Base-by-base conservation (phyloP, 2,797 vertebrate species). In the Pseudocheirus occidentalis region DNA sequence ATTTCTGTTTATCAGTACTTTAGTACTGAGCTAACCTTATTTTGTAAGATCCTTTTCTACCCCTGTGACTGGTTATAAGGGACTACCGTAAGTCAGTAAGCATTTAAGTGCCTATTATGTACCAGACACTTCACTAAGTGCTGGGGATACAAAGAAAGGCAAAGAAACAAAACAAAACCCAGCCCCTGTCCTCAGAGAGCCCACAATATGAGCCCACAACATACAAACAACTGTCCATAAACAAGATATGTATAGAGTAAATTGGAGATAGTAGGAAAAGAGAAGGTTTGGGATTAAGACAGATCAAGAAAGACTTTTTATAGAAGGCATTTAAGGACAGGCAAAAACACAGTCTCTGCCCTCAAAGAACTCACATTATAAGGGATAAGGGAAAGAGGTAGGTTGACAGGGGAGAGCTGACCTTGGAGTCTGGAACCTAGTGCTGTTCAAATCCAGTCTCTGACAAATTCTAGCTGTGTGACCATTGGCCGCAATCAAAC, bases 21-120 rank as follows among this genome's bases (percentile, higher is more conserved):
- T 90, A 94, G 92, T 55, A 27, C 92, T 92, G 66, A 56, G 62
- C 62, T 93, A 92, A 91, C 34, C 34, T 92, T 90, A 90, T 97
- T 81, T 24, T 59, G 94, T 93, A 94, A 90, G 95, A 94, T 95
- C 40, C 81, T 13, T 66, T 92, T 66, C 34, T n/a, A 18, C 34
- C 46, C 31, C 34, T 90, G 7, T 90, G 56, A 95, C 54, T 34
- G 46, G 87, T 93, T 94, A 54, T 21, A 89, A 92, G 93, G 73
- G 58, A 93, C 96, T 93, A 93, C 34, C n/a, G 14, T n/a, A 16
- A 73, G 66, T 73, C n/a, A 40, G 10, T n/a, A 81, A 81, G 66
- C n/a, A 81, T 81, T 40, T 18, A 66, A 66, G 34, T 66, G 34
- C 14, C 14, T n/a, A 18, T n/a, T n/a, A 18, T 24, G 62, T 40